Evolutionary conservation across 1,140 invertebrate species (phyloP).

Genomic region (Ooceraea biroi): DNA sequence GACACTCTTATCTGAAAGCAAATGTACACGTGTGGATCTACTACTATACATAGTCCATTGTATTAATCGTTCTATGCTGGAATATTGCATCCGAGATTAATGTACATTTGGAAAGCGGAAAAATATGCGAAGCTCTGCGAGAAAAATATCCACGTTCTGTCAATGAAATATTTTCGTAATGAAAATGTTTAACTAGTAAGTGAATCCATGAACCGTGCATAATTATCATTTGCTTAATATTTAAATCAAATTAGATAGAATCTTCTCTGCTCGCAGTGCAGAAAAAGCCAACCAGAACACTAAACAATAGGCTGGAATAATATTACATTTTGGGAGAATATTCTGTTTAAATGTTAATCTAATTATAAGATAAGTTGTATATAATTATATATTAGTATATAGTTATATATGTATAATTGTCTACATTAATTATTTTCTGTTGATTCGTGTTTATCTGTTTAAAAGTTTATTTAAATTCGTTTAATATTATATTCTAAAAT

Average conservation of each 20-base stretch:
- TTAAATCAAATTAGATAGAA: neutral
- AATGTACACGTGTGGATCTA: slow-evolving; percentile 45
- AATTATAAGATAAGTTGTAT: neutral
- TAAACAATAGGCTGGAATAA: neutral
- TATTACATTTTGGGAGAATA: neutral
- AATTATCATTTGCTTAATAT: neutral
- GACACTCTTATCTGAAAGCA: slow-evolving; percentile 54
- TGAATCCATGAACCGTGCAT: neutral
- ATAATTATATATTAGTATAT: neutral
- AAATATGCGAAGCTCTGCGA: neutral
- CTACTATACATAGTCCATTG: slow-evolving; percentile 20
- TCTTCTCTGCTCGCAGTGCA: neutral
- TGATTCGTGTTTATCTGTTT: too few species aligned
- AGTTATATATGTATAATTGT: neutral
- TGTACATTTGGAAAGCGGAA: slow-evolving; percentile 1
- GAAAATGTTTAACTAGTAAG: neutral
- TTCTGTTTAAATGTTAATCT: neutral
- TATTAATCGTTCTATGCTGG: slow-evolving; percentile 36
- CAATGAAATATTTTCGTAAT: neutral
- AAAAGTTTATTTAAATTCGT: too few species aligned
- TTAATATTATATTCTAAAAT: too few species aligned
- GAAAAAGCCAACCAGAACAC: neutral
- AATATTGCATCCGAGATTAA: slow-evolving; percentile 31
- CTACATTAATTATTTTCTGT: too few species aligned
- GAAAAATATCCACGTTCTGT: neutral